These are phyloP conservation scores for Passer domesticus DNA, from an alignment of 2,113 vertebrate species.

Conservation along the genomic window DNA sequence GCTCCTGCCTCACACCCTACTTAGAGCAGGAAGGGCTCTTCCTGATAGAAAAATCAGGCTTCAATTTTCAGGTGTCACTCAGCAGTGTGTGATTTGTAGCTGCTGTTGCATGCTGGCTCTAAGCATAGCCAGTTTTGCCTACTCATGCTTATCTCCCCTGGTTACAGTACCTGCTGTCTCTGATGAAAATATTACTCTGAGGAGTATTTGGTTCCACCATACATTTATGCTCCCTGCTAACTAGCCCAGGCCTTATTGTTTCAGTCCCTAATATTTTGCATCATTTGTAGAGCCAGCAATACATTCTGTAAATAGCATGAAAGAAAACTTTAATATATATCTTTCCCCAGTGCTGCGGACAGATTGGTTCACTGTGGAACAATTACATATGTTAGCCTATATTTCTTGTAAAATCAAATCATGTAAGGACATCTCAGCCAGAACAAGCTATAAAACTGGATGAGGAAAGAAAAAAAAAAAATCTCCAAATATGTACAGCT, in stretches of 20 bases:
- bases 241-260: neutral
- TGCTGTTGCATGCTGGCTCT: neutral
- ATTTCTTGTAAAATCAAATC: constrained; percentile 54
- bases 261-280: constrained; percentile 37
- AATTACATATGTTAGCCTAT: constrained; percentile 32
- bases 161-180: constrained; percentile 26
- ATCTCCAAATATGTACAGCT: constrained; percentile 62
- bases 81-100: neutral
- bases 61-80: neutral
- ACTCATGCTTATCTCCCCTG: constrained; percentile 21
- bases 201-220: neutral
- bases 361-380: constrained; percentile 27
- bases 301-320: constrained; percentile 3
- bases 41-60: neutral
- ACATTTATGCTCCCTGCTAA: neutral
- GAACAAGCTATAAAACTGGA: constrained; percentile 74
- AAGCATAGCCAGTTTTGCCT: neutral
- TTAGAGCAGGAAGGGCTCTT: neutral
- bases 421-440: constrained; percentile 25
- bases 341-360: neutral
- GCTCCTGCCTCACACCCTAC: neutral
- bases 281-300: constrained; percentile 9
- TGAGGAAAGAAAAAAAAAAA: constrained; percentile 69
- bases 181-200: constrained; percentile 15
- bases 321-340: neutral